phyloP scores from a whole-genome alignment of 37 sponge, comb jelly and placozoan genomes.

The Crambe crambe region DNA sequence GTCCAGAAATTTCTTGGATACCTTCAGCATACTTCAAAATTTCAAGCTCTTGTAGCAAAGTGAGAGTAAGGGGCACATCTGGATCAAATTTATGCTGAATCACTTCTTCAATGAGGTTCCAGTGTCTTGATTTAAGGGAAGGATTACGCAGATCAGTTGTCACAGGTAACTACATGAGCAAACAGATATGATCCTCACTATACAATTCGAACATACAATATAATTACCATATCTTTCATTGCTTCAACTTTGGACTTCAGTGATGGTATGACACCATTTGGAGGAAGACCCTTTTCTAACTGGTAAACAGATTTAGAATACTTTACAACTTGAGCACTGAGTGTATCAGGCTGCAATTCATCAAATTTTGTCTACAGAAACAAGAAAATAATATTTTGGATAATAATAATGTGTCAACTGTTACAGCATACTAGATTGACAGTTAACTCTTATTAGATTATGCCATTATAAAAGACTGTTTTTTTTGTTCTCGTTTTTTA shows the following conservation, averaged over 20 bases:
- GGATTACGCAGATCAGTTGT: slow-evolving; percentile 92
- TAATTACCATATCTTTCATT: slow-evolving; percentile 87
- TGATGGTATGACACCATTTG: slow-evolving; percentile 89
- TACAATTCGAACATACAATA: neutral
- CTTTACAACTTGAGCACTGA: slow-evolving; percentile 68
- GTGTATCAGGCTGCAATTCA: slow-evolving; percentile 84
- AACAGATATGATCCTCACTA: neutral
- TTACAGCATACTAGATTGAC: neutral
- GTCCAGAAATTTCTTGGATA: slow-evolving; percentile 93
- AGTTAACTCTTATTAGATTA: no score
- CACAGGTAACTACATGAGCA: slow-evolving; percentile 65
- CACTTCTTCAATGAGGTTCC: slow-evolving; percentile 88
- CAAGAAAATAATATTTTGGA: neutral
- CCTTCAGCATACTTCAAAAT: slow-evolving; percentile 88
- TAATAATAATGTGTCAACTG: neutral
- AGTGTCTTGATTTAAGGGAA: slow-evolving; percentile 89
- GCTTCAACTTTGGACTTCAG: slow-evolving; percentile 89
- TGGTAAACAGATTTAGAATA: slow-evolving; percentile 94
- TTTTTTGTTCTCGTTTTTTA: no score
- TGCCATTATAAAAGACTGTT: no score
- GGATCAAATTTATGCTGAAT: slow-evolving; percentile 83
- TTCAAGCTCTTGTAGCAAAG: slow-evolving; percentile 69
- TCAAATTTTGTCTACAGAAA: slow-evolving; percentile 51
- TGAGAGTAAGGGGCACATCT: slow-evolving; percentile 69
- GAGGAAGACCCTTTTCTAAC: slow-evolving; percentile 96